Evolutionary conservation across 2,113 vertebrate genomes (phyloP).

Genomic region (Oxygymnocypris stewartii): DNA sequence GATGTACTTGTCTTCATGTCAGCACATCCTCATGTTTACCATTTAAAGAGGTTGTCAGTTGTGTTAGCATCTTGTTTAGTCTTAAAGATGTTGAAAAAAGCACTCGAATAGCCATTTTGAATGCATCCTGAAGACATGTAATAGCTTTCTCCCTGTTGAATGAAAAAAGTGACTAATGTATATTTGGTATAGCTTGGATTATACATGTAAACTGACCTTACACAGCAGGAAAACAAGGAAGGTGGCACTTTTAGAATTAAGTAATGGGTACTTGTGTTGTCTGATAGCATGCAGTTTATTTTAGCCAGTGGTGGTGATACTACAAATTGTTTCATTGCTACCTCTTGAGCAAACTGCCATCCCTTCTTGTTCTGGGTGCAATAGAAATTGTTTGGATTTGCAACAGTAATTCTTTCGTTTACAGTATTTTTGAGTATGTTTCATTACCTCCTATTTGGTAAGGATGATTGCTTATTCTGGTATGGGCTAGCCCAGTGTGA

Average conservation of each 20-base stretch:
- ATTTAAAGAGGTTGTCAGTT: slow-evolving; percentile 33
- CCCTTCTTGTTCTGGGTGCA: slow-evolving; percentile 48
- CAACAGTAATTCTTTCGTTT: slow-evolving; percentile 36
- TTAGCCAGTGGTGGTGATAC: background rate
- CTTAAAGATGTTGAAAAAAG: slow-evolving; percentile 41
- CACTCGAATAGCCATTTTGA: slow-evolving; percentile 54
- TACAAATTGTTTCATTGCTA: slow-evolving; percentile 13
- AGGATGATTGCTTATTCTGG: slow-evolving; percentile 30
- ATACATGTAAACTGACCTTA: slow-evolving; percentile 25
- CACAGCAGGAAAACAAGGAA: background rate
- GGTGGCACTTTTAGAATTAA: background rate
- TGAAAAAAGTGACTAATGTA: slow-evolving; percentile 35
- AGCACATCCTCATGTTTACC: slow-evolving; percentile 20
- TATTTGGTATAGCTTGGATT: slow-evolving; percentile 12
- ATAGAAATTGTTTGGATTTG: slow-evolving; percentile 12
- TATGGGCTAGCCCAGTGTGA: slow-evolving; percentile 44
- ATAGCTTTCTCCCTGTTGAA: slow-evolving; percentile 43
- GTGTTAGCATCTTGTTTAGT: slow-evolving; percentile 40
- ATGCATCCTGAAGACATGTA: slow-evolving; percentile 32
- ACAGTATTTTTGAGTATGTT: background rate
- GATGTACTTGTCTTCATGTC: slow-evolving; percentile 29
- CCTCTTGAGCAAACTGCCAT: slow-evolving; percentile 54
- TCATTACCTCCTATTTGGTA: background rate
- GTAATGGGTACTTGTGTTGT: slow-evolving; percentile 21
- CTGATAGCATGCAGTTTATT: slow-evolving; percentile 29